Evolutionary conservation across 2,888 invertebrate species (phyloP), one percentile per base, ranked within the genome.

Genomic region (Cantharis nigra): DNA sequence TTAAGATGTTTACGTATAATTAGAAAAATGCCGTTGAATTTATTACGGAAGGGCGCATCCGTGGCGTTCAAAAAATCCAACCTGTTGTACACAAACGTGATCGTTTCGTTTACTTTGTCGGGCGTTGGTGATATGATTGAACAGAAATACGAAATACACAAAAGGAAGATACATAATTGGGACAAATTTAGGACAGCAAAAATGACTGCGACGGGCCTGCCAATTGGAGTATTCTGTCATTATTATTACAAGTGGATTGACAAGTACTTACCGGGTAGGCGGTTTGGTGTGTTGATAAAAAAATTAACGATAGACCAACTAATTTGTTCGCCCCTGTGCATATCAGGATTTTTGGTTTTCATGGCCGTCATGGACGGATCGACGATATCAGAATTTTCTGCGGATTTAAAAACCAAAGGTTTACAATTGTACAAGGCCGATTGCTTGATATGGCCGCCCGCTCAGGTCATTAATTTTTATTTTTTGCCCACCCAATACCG

Each of bases 371-470:
- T 97, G 81, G 96, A 97, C 88, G 90, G 91, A 10, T 90, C 91
- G 78, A 90, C 91, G 1, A 85, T 90, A 71, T 85, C 90, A 14
- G 92, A 93, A 82, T 91, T 96, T 74, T 90, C 91, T 80, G 87
- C 90, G 63, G 95, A 96, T 89, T 90, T 96, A 33, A 90, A 90
- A 82, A 89, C 91, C 28, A 97, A 97, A 87, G 95, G 95, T 18
- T 92, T 92, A 90, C 92, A 90, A 81, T 89, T 98, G 11, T 97
- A 97, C 85, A 90, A 92, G 70, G 97, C 96, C 1, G 98, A 98
- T 87, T 97, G 97, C 95, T 86, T 95, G 7, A 92, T 98, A 26
- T 98, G 98, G 97, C 97, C 98, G 0, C 95, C 96, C 7, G 97
- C 97, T 0, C 98, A 98, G 87, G 90, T 96, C 64, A 90, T 98